Evolutionary conservation across 2,888 invertebrate genomes (phyloP).

Genomic region (Hoplodrina ambigua): DNA sequence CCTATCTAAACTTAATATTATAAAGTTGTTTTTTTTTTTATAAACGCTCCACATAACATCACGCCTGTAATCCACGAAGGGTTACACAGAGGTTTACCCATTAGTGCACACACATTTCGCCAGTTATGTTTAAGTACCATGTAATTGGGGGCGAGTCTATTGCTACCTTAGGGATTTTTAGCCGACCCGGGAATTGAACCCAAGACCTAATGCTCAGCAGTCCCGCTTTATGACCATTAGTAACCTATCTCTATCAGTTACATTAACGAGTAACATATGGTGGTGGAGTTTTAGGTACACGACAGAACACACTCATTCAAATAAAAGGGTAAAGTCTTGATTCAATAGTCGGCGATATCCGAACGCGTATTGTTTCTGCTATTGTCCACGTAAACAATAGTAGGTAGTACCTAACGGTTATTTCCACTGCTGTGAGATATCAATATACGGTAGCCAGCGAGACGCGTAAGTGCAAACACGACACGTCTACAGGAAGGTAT

Average conservation of each 20-base stretch:
- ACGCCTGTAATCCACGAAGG: no score
- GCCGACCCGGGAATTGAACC: no score
- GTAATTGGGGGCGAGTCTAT: no score
- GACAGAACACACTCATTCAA: slow-evolving; percentile 39
- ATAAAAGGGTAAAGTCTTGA: slow-evolving; percentile 65
- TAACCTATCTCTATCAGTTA: slow-evolving; percentile 14
- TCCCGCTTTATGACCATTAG: no score
- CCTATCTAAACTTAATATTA: no score
- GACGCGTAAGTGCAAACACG: slow-evolving; percentile 77
- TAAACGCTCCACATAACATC: no score
- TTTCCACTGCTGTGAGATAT: slow-evolving; percentile 71
- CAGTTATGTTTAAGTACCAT: no score
- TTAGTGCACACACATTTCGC: no score
- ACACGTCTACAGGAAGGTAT: slow-evolving; percentile 81
- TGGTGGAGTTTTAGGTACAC: slow-evolving; percentile 22
- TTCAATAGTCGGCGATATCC: slow-evolving; percentile 69
- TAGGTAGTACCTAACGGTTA: slow-evolving; percentile 67
- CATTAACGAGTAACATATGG: neutral
- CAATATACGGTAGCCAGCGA: slow-evolving; percentile 66
- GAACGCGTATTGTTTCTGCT: slow-evolving; percentile 73
- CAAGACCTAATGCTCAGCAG: no score
- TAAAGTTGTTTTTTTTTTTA: no score
- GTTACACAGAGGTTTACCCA: no score
- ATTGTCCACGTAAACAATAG: slow-evolving; percentile 74
- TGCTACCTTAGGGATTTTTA: no score